phyloP scores from a whole-genome alignment of 2,888 invertebrate genomes.

The Shargacucullia verbasci region DNA sequence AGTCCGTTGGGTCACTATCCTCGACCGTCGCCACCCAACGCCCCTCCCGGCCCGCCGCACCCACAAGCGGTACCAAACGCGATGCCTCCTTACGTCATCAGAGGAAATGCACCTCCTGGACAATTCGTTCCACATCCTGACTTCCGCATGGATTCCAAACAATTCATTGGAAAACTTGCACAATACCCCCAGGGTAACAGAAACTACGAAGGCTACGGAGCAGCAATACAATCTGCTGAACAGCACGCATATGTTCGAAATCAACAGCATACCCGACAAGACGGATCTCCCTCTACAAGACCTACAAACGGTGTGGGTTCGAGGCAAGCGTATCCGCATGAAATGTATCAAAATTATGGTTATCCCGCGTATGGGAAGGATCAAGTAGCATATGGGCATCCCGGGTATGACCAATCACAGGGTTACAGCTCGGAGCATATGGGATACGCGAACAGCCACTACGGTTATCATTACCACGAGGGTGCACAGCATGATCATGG shows the following conservation, averaged over 20 bases:
- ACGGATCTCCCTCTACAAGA: slow-evolving; percentile 76
- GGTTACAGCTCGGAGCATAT: slow-evolving; percentile 81
- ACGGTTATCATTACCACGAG: slow-evolving; percentile 87
- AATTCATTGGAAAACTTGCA: slow-evolving; percentile 82
- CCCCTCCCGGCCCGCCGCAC: slow-evolving; percentile 89
- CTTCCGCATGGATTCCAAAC: slow-evolving; percentile 86
- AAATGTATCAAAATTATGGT: slow-evolving; percentile 87
- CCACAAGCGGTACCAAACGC: slow-evolving; percentile 90
- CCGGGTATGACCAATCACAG: slow-evolving; percentile 88
- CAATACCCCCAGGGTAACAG: slow-evolving; percentile 83
- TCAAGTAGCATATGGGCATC: slow-evolving; percentile 88
- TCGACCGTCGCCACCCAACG: slow-evolving; percentile 92
- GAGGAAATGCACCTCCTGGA: slow-evolving; percentile 86
- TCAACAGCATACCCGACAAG: slow-evolving; percentile 77
- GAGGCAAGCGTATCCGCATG: slow-evolving; percentile 82
- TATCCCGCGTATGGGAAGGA: slow-evolving; percentile 87
- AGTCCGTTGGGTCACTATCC: slow-evolving; percentile 91
- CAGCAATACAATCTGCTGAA: slow-evolving; percentile 77
- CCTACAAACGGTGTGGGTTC: slow-evolving; percentile 79
- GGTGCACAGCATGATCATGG: slow-evolving; percentile 79
- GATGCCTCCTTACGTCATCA: slow-evolving; percentile 89
- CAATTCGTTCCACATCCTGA: slow-evolving; percentile 87
- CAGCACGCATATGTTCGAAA: slow-evolving; percentile 84
- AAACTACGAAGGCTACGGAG: slow-evolving; percentile 78
- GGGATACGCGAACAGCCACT: slow-evolving; percentile 83